These are phyloP conservation scores for Caranx melampygus DNA, from an alignment of 2,113 vertebrate genomes.

Conservation along the genomic window DNA sequence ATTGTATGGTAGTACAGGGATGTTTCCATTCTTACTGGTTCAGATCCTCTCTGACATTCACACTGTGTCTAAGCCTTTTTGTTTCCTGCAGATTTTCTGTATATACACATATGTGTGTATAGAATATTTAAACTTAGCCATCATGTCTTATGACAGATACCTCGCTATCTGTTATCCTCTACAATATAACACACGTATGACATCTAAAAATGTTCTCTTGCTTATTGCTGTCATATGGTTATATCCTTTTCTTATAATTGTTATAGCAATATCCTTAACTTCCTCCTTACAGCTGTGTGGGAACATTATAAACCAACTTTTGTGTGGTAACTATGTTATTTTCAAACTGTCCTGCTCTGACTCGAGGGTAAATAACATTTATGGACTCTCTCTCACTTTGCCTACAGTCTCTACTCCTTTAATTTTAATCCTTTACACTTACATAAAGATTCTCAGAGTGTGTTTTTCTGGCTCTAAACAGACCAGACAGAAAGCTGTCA, in stretches of 20 bases:
- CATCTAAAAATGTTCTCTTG: not conserved
- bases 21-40: no score
- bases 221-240: conserved; percentile 52
- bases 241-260: not conserved
- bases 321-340: no score
- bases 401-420: not conserved
- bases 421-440: not conserved
- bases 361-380: not conserved
- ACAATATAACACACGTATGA: no score
- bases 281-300: no score
- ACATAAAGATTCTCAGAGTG: not conserved
- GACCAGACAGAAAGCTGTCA: not conserved
- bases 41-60: no score
- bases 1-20: no score
- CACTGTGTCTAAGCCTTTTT: no score
- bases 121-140: conserved; percentile 44
- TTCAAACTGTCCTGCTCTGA: no score
- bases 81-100: conserved; percentile 15
- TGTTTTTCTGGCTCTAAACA: no score
- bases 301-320: no score
- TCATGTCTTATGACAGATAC: not conserved
- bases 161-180: no score
- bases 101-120: not conserved
- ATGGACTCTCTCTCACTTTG: not conserved
- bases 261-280: conserved; percentile 40